Percentiles rank a stretch among this genome's conserved stretches.
Evolutionary conservation across 2,113 vertebrate genomes (phyloP).

Genomic region (Xenopus borealis): DNA sequence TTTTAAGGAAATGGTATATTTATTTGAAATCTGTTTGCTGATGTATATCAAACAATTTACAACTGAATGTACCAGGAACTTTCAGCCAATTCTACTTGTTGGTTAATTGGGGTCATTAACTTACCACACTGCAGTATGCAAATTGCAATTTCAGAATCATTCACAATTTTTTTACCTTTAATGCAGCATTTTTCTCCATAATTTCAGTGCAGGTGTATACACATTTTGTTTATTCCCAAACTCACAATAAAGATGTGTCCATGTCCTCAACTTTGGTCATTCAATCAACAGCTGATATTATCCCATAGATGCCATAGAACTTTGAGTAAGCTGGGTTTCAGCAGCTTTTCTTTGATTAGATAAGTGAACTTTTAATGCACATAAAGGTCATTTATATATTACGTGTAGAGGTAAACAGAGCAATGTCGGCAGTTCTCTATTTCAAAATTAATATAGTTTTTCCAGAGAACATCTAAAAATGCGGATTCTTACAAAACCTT

Average conservation of each 20-base stretch:
- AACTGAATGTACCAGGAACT: no score
- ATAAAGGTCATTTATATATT: conserved; percentile 38
- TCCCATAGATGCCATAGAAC: not conserved
- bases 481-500: not conserved
- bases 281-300: conserved; percentile 18
- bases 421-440: conserved; percentile 19
- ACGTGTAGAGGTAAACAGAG: conserved; percentile 21
- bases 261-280: not conserved
- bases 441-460: conserved; percentile 33
- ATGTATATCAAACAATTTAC: no score
- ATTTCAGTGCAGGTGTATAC: no score
- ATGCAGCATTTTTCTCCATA: no score
- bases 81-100: no score
- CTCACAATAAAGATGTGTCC: conserved; percentile 1
- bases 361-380: conserved; percentile 27
- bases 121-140: no score
- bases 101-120: no score
- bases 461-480: conserved; percentile 19
- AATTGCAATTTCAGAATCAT: no score
- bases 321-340: conserved; percentile 8
- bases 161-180: no score
- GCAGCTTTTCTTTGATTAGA: conserved; percentile 32
- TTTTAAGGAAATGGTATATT: no score
- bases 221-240: no score
- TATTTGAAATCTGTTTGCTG: no score